These are phyloP conservation scores for Pissodes strobi DNA, from an alignment of 1,140 invertebrate species.

Conservation along the genomic window DNA sequence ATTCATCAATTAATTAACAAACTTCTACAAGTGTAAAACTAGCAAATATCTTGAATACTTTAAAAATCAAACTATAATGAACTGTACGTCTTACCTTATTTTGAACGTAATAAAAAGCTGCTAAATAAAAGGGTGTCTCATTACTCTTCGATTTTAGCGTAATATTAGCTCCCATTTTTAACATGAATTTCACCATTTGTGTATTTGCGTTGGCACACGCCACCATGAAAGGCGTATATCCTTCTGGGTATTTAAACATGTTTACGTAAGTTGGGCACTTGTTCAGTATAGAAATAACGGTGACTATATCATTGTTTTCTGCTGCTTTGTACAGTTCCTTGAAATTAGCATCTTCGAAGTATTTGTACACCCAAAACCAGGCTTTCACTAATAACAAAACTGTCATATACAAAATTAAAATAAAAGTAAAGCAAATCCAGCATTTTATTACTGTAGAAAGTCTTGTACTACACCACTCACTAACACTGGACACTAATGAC, in stretches of 20 bases:
- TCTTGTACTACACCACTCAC: conserved; percentile 11
- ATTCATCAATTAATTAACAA: too few species aligned
- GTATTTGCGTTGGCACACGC: conserved; percentile 47
- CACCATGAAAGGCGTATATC: conserved; percentile 42
- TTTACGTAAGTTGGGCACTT: conserved; percentile 32
- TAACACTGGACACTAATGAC: not conserved
- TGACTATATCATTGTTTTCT: conserved; percentile 22
- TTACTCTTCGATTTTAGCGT: conserved; percentile 37
- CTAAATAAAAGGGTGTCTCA: conserved; percentile 46
- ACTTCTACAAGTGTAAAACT: too few species aligned
- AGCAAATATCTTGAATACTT: not conserved
- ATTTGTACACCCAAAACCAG: not conserved
- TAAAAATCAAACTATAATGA: not conserved
- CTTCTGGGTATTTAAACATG: conserved; percentile 21
- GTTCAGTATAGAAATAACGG: conserved; percentile 20
- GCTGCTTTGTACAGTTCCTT: conserved; percentile 22
- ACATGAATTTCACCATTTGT: conserved; percentile 46
- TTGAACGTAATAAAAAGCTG: conserved; percentile 41
- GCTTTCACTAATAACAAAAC: not conserved
- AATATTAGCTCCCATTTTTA: conserved; percentile 45
- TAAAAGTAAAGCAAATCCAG: conserved; percentile 20
- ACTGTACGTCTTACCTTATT: conserved; percentile 11
- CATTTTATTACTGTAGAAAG: not conserved
- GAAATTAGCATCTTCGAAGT: not conserved
- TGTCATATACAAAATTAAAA: conserved; percentile 3